Evolutionary conservation across 2,888 invertebrate species (phyloP).

Genomic region (Harpalus rufipes): DNA sequence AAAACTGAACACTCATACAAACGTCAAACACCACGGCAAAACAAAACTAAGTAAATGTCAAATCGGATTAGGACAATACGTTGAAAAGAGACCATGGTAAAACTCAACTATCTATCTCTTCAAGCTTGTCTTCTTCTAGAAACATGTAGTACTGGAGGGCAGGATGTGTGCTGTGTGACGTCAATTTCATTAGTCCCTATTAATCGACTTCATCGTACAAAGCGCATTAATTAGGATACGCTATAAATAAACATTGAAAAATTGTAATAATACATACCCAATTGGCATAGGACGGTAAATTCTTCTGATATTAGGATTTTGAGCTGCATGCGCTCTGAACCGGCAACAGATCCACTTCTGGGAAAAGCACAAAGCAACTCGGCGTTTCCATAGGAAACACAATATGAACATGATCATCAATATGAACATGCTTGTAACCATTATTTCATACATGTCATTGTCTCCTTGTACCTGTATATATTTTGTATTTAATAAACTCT

Average conservation of each 20-base stretch:
- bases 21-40: too few species aligned
- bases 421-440: neutral
- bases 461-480: neutral
- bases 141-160: too few species aligned
- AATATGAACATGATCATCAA: neutral
- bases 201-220: too few species aligned
- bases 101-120: too few species aligned
- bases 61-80: too few species aligned
- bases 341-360: neutral
- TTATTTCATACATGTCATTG: neutral
- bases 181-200: too few species aligned
- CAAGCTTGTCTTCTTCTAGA: too few species aligned
- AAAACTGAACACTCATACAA: too few species aligned
- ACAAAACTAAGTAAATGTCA: too few species aligned
- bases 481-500: neutral
- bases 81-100: too few species aligned
- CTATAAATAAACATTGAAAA: neutral
- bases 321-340: neutral
- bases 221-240: neutral
- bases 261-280: slow-evolving; percentile 8
- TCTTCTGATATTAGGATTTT: slow-evolving; percentile 2
- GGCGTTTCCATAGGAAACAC: slow-evolving; percentile 9
- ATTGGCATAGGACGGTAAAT: neutral
- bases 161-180: too few species aligned
- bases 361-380: neutral